phyloP scores from a whole-genome alignment of 2,797 vertebrate genomes.

The Syngnathus rostellatus region DNA sequence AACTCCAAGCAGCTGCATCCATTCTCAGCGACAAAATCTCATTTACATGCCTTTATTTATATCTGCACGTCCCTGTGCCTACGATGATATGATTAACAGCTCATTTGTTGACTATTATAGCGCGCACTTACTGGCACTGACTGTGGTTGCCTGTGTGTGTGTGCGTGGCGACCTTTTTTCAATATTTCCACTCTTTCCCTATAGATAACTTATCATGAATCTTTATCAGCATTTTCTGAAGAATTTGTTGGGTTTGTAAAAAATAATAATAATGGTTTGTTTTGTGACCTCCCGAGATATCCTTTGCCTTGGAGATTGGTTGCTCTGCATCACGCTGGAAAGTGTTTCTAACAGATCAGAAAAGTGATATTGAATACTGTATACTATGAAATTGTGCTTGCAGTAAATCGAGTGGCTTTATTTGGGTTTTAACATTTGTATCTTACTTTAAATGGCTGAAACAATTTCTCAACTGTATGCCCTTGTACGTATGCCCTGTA shows the following conservation, averaged over 20 bases:
- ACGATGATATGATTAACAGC: constrained; percentile 1
- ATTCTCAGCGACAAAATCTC: constrained; percentile 10
- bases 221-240: too few relatives aligned
- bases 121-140: constrained; percentile 16
- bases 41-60: constrained; percentile 10
- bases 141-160: constrained; percentile 4
- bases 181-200: too few relatives aligned
- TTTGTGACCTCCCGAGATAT: too few relatives aligned
- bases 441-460: constrained; percentile 65
- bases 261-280: too few relatives aligned
- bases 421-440: constrained; percentile 17
- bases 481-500: constrained; percentile 17
- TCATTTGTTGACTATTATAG: constrained; percentile 21
- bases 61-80: neutral
- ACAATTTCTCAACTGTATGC: constrained; percentile 48
- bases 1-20: constrained; percentile 2
- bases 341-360: too few relatives aligned
- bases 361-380: too few relatives aligned
- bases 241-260: too few relatives aligned
- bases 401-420: too few relatives aligned
- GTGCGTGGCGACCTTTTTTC: neutral
- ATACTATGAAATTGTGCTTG: too few relatives aligned
- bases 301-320: neutral
- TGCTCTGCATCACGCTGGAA: neutral
- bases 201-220: too few relatives aligned